Evolutionary conservation across 1,140 invertebrate genomes (phyloP).

Genomic region (Drosophila leontia): DNA sequence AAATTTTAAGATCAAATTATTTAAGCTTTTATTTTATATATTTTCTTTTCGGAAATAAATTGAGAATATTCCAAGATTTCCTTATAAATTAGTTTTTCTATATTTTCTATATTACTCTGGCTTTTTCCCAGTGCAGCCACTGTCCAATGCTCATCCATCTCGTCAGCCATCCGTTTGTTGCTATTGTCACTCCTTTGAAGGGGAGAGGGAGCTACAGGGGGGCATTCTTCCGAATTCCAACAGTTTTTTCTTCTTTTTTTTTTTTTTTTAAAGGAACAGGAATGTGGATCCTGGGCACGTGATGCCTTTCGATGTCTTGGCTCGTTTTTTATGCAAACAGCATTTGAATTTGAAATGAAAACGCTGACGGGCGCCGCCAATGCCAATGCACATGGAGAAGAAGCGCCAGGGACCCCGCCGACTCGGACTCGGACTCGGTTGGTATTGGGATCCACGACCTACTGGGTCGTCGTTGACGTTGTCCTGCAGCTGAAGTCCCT

Average conservation of each 20-base stretch:
- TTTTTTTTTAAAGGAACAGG: neutral
- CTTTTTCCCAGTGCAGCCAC: conserved; percentile 5
- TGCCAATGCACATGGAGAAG: conserved; percentile 44
- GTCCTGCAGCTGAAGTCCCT: conserved; percentile 24
- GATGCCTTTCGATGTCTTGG: conserved; percentile 61
- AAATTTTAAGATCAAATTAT: too few relatives aligned
- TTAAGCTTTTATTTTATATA: too few relatives aligned
- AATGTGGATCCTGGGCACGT: conserved; percentile 27
- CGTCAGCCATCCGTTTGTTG: conserved; percentile 51
- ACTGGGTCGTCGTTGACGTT: conserved; percentile 2
- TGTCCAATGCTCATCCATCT: conserved; percentile 15
- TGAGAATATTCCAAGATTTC: too few relatives aligned
- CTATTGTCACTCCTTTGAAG: conserved; percentile 65
- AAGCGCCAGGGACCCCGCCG: neutral
- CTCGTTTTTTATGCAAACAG: conserved; percentile 78
- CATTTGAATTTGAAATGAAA: conserved; percentile 83
- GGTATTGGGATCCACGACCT: conserved; percentile 7
- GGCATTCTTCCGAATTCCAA: neutral
- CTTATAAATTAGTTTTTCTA: neutral
- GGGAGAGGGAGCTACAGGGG: neutral
- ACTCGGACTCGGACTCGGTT: conserved; percentile 1
- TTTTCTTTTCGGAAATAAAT: too few relatives aligned
- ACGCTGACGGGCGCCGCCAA: conserved; percentile 53
- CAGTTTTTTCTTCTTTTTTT: conserved; percentile 4
- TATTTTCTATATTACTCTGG: rapidly evolving